phyloP scores from a whole-genome alignment of 2,113 vertebrate species.

The Pelecanus crispus region DNA sequence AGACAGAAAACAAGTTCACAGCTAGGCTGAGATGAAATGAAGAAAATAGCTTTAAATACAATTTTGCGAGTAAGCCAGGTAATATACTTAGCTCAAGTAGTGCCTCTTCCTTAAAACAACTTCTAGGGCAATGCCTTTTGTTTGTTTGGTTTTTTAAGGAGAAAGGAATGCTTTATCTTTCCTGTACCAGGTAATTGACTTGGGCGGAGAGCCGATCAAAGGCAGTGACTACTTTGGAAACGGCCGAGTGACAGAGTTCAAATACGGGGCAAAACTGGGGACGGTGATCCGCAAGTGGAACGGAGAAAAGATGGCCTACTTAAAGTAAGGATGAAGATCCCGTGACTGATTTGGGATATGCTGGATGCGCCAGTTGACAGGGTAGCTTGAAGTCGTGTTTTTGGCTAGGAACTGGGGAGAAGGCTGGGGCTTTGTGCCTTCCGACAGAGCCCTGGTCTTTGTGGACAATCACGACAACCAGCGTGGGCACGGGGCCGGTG shows the following conservation, averaged over 20 bases:
- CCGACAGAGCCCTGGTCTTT: slow-evolving; percentile 85
- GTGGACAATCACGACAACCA: slow-evolving; percentile 96
- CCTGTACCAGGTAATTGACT: slow-evolving; percentile 84
- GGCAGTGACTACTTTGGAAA: slow-evolving; percentile 72
- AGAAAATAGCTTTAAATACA: background rate
- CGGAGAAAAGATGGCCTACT: slow-evolving; percentile 84
- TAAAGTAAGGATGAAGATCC: slow-evolving; percentile 70
- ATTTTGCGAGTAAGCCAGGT: background rate
- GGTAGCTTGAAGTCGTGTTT: background rate
- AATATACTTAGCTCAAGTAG: background rate
- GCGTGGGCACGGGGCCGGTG: slow-evolving; percentile 87
- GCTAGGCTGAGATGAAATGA: background rate
- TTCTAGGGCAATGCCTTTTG: background rate
- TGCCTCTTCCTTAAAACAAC: background rate
- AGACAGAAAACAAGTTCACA: background rate
- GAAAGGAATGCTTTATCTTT: background rate
- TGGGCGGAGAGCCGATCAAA: slow-evolving; percentile 77
- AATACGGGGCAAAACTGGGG: slow-evolving; percentile 83
- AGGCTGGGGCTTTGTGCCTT: slow-evolving; percentile 87
- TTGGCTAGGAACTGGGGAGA: slow-evolving; percentile 90
- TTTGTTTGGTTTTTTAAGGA: background rate
- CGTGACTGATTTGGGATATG: rapidly evolving
- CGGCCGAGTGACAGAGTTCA: slow-evolving; percentile 88
- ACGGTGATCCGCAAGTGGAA: slow-evolving; percentile 84
- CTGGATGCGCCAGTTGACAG: background rate